Conservation (phyloP, 2,113 vertebrate genomes). For the Aythya baeri region DNA sequence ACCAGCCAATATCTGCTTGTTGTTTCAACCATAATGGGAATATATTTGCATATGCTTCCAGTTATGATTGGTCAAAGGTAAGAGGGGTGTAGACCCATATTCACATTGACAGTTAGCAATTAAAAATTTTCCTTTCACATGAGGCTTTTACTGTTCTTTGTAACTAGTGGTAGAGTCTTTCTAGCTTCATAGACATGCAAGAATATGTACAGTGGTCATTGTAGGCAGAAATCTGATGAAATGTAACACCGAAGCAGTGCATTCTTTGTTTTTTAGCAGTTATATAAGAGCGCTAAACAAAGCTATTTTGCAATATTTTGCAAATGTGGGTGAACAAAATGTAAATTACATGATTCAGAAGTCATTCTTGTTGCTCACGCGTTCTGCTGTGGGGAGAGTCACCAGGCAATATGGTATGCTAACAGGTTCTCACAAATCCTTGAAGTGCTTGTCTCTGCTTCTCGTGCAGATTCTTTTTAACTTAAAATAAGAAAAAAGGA, state of each 20-base stretch:
- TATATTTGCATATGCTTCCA: conserved; percentile 97
- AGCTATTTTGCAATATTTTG: background rate
- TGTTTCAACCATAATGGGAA: conserved; percentile 98
- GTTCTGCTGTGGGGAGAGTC: background rate
- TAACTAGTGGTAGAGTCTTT: background rate
- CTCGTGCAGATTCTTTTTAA: background rate
- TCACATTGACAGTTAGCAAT: background rate
- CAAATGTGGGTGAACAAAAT: background rate
- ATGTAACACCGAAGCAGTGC: background rate
- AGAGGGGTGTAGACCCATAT: background rate
- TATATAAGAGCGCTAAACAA: background rate
- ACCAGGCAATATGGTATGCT: background rate
- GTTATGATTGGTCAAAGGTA: conserved; percentile 99
- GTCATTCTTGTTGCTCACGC: background rate
- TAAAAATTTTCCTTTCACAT: background rate
- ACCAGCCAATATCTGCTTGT: conserved; percentile 96
- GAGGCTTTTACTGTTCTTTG: background rate
- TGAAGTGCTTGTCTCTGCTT: background rate
- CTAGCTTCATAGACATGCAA: background rate
- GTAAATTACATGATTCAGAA: background rate
- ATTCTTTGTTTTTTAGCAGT: background rate
- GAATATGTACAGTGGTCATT: background rate
- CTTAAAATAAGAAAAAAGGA: background rate
- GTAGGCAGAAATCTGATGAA: background rate
- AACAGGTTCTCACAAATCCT: background rate